Conservation (phyloP, 2,797 vertebrate genomes). For the Gorsachius magnificus region DNA sequence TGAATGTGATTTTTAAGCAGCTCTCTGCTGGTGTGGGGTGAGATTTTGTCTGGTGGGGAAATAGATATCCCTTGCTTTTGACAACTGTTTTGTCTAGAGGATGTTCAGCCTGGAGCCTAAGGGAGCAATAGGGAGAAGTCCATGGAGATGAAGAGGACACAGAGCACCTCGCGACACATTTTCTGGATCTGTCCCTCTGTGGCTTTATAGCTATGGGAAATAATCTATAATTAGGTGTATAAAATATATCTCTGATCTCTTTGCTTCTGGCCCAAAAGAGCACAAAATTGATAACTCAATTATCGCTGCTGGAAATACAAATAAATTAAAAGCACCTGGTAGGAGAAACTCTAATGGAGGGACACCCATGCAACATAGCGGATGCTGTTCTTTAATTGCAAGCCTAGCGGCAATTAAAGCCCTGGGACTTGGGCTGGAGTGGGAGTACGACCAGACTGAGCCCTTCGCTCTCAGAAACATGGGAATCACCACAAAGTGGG, state of each 20-base stretch:
- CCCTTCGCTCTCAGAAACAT: rapidly evolving
- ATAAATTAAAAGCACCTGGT: slow-evolving; percentile 58
- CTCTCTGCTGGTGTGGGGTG: not conserved
- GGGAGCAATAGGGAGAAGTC: not conserved
- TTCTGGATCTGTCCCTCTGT: slow-evolving; percentile 1
- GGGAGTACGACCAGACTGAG: not conserved
- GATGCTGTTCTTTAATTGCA: not conserved
- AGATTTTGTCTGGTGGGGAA: not conserved
- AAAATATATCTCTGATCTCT: slow-evolving; percentile 58
- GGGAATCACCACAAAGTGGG: not conserved
- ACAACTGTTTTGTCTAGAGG: not conserved
- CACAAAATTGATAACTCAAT: slow-evolving; percentile 65
- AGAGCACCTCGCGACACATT: not conserved
- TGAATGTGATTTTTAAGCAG: slow-evolving; percentile 28
- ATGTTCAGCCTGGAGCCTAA: not conserved
- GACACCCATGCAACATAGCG: not conserved
- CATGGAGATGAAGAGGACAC: not conserved
- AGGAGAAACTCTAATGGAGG: not conserved
- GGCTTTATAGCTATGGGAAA: slow-evolving; percentile 52
- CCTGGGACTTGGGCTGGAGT: not conserved
- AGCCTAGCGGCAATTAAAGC: not conserved
- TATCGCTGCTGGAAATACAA: slow-evolving; percentile 64
- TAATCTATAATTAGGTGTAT: slow-evolving; percentile 63
- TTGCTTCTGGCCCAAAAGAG: slow-evolving; percentile 58
- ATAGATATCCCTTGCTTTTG: not conserved